Percentiles rank a stretch among this genome's conserved stretches.
Conservation (phyloP, 2,888 invertebrate genomes). For the Seira ritae region DNA sequence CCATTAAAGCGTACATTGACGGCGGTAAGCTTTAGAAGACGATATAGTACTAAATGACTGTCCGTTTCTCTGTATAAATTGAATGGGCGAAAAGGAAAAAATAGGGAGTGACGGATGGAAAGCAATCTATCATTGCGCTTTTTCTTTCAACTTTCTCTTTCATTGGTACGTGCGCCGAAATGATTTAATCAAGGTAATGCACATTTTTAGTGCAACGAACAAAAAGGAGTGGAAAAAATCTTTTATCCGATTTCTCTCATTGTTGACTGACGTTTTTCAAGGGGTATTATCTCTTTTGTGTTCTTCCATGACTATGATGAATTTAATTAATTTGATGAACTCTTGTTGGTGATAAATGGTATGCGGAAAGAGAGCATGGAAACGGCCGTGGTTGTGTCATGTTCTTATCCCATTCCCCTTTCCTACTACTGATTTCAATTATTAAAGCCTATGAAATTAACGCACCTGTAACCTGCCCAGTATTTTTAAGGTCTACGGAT, state of each 20-base stretch:
- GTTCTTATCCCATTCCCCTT: conserved; percentile 25
- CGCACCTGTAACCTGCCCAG: no score
- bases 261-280: no score
- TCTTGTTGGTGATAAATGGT: conserved; percentile 17
- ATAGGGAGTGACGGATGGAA: not conserved
- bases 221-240: conserved; percentile 9
- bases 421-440: conserved; percentile 39
- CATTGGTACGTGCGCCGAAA: no score
- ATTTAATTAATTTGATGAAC: conserved; percentile 58
- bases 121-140: conserved; percentile 50
- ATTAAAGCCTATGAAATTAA: no score
- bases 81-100: conserved; percentile 16
- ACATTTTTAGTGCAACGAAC: conserved; percentile 29
- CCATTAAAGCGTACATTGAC: no score
- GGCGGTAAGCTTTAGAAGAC: no score
- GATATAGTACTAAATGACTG: no score
- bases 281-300: no score
- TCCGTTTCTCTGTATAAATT: no score
- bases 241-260: conserved; percentile 14
- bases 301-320: conserved; percentile 9
- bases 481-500: no score
- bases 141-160: conserved; percentile 19
- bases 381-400: no score
- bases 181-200: conserved; percentile 67
- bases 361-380: no score